A percentile compares a stretch with the other conserved stretches of the same genome.
Conservation (phyloP, 2,113 vertebrate species). For the Eulacestoma nigropectus region DNA sequence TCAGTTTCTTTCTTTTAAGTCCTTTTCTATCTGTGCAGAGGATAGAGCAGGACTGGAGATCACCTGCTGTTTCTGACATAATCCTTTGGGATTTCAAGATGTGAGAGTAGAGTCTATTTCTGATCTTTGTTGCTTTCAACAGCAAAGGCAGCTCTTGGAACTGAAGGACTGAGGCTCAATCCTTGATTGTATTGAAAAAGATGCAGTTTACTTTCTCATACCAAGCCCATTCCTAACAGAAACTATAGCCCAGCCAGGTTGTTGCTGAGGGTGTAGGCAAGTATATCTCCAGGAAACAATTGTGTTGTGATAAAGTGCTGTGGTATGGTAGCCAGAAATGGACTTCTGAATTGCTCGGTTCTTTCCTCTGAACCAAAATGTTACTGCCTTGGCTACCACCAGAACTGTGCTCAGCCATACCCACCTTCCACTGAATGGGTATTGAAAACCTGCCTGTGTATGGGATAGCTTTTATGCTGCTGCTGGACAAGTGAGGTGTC, state of each 20-base stretch:
- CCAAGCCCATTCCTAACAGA: background rate
- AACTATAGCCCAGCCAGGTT: background rate
- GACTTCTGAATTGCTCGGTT: background rate
- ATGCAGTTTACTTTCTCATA: background rate
- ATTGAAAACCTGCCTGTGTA: background rate
- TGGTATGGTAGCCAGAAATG: background rate
- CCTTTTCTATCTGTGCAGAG: background rate
- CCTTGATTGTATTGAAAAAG: background rate
- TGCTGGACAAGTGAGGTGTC: background rate
- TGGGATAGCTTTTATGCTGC: background rate
- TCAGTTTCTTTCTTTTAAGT: background rate
- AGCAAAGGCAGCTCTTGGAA: background rate
- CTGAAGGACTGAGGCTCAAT: background rate
- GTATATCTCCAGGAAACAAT: background rate
- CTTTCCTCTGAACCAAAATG: background rate
- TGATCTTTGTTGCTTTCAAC: slow-evolving; percentile 12
- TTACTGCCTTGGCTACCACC: background rate
- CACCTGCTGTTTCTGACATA: slow-evolving; percentile 24
- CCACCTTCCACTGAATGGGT: background rate
- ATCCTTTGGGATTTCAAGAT: slow-evolving; percentile 40
- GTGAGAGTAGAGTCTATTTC: background rate
- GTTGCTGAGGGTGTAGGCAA: background rate
- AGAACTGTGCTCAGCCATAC: background rate
- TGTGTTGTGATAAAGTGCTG: background rate
- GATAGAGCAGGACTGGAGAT: slow-evolving; percentile 3